These are phyloP conservation scores for Agraylea sexmaculata DNA, from an alignment of 1,140 invertebrate genomes.

Conservation along the genomic window DNA sequence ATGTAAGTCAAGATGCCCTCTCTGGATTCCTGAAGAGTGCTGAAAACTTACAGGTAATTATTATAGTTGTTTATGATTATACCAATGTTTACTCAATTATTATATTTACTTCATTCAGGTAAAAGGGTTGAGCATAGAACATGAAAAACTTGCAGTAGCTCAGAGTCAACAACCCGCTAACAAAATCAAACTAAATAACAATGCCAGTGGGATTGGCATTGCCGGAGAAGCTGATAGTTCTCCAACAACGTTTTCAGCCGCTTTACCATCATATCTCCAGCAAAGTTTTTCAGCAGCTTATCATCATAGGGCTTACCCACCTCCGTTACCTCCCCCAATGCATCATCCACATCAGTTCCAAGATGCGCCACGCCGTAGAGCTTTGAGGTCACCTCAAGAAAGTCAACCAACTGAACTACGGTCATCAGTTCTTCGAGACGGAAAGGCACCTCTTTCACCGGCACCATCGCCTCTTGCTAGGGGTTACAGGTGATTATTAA, in stretches of 20 bases:
- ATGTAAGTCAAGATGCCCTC: conserved; percentile 78
- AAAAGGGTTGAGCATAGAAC: conserved; percentile 67
- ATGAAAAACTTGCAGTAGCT: conserved; percentile 58
- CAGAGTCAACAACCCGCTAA: conserved; percentile 44
- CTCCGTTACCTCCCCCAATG: conserved; percentile 49
- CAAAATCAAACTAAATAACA: conserved; percentile 28
- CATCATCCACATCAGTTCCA: conserved; percentile 28
- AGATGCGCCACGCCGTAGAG: conserved; percentile 35
- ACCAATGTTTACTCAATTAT: conserved; percentile 1
- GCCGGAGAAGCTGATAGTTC: conserved; percentile 33
- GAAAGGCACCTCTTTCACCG: conserved; percentile 44
- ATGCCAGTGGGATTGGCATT: conserved; percentile 11
- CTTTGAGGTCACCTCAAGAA: conserved; percentile 38
- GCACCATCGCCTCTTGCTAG: conserved; percentile 47
- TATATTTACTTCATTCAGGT: conserved; percentile 40
- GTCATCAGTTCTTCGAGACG: conserved; percentile 35
- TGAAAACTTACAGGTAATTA: conserved; percentile 67
- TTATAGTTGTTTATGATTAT: not conserved
- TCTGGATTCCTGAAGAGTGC: conserved; percentile 83
- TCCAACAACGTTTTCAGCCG: conserved; percentile 36
- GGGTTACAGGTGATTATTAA: conserved; percentile 32
- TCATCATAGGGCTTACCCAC: conserved; percentile 39
- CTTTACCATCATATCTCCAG: conserved; percentile 39
- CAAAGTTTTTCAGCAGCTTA: conserved; percentile 36
- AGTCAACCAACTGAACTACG: conserved; percentile 26